Base-by-base conservation (phyloP, 2,113 vertebrate genomes). In the Bufo gargarizans region DNA sequence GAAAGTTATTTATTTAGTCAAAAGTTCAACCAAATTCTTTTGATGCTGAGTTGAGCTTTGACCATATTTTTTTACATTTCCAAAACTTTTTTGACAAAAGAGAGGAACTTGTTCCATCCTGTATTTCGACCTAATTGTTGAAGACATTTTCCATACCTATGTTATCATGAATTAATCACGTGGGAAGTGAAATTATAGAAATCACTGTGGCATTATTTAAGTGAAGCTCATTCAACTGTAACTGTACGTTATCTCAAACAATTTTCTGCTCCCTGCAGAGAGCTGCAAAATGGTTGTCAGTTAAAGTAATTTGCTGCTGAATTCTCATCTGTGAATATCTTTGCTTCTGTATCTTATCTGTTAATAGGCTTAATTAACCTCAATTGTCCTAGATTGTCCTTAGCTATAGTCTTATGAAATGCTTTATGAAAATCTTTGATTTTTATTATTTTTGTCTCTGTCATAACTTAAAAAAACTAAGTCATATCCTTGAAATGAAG, bases 321-420 rank as follows among this genome's bases (percentile, higher is more conserved):
- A 84, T 84, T 88, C 87, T 88, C 59, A 17, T 83, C 81, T 83
- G 72, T 84, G 87, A 84, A 88, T 88, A 88, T 88, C 81, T 88
- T 67, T 67, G 19, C 71, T 59, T 77, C 81, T 84, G 80, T 88
- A 84, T 88, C 87, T 88, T 88, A 88, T 88, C 87, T 88, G 87
- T 84, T 88, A 88, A 88, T 88, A 78, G 81, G 81, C 87, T 88
- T 88, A 88, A 88, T 88, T 88, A 88, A 88, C 87, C 81, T 88
- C 87, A 77, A 88, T 84, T 88, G 87, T 88, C 87, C 80, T 88
- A 88, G 87, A 88, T 88, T 77, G 87, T 88, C 87, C 87, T 84
- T 84, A 88, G 77, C 81, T 67, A 58, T 67, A 67, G 71, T 55
- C 71, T 47, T 55, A 84, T 33, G 84, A 84, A 84, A 77, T 88